Evolutionary conservation across 2,797 vertebrate species (phyloP), one percentile per base, ranked within the genome.

Genomic region (Notolabrus celidotus): DNA sequence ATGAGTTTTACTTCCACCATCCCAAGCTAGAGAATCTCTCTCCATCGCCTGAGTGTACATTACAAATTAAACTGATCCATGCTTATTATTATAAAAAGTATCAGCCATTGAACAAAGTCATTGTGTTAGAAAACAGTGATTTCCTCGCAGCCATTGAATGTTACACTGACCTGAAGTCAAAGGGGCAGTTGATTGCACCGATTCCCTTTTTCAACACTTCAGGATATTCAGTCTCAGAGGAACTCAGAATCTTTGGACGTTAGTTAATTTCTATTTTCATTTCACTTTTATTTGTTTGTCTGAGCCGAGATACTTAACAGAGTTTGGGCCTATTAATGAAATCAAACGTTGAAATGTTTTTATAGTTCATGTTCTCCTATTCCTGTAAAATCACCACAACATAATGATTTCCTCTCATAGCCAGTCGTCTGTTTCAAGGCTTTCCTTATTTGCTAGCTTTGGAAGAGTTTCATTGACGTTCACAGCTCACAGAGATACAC

Each of bases 361-460:
- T 2, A 27, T 5, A 45, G 19, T 9, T 11, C 20, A 25, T 47
- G 46, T 25, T 27, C 23, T 22, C 20, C 14, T 12, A 3, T 47
- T 23, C 46, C 46, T 47, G 46, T 47, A 47, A 47, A 47, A 47
- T 47, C 23, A 47, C 22, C 46, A 25, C 46, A 45, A 4, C 6
- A 25, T 47, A 47, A 47, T 47, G 22, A 25, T 47, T 47, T 47
- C 46, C 46, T 47, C 23, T 6, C 47, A n/a, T n/a, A 16, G 17
- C 47, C 52, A 19, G 22, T 11, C 10, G 12, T 47, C 25, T 23
- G 16, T 27, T 57, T 53, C 34, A 19, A 57, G 25, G 10, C 53
- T 67, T 49, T 23, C 23, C 68, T 52, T 20, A 15, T 20, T 41
- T 50, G 22, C 46, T 47, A 14, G 22, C 46, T 47, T 47, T 47